Evolutionary conservation across 2,888 invertebrate species (phyloP).

Genomic region (Oscheius myriophilus): DNA sequence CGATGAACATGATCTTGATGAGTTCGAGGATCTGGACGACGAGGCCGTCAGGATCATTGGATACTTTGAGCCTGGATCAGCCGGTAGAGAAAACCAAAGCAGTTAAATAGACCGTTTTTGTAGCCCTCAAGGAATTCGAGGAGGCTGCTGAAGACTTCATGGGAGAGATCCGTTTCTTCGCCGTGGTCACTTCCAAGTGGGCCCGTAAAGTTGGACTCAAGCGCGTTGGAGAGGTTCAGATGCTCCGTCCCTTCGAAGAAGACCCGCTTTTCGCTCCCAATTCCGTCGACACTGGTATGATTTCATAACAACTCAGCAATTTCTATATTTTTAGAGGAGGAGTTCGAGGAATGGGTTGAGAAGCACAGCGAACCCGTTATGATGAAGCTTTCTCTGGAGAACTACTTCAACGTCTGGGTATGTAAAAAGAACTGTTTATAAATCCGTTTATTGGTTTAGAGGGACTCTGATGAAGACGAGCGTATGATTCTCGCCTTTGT

Average conservation of each 20-base stretch:
- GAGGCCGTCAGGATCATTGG: constrained; percentile 68
- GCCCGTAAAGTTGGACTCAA: constrained; percentile 69
- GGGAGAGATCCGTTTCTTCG: constrained; percentile 71
- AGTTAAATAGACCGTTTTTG: background rate
- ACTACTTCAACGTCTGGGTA: constrained; percentile 71
- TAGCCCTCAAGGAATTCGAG: constrained; percentile 70
- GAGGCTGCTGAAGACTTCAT: constrained; percentile 71
- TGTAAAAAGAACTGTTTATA: background rate
- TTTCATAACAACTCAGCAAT: background rate
- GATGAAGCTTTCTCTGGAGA: constrained; percentile 69
- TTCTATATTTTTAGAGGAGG: constrained; percentile 63
- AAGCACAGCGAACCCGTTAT: constrained; percentile 70
- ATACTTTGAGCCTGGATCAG: constrained; percentile 70
- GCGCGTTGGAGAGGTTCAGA: constrained; percentile 69
- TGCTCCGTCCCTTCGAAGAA: constrained; percentile 69
- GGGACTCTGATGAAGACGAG: constrained; percentile 70
- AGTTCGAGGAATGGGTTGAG: constrained; percentile 71
- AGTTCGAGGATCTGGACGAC: constrained; percentile 70
- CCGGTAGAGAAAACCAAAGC: no score
- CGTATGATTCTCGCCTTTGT: constrained; percentile 69
- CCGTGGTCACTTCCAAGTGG: constrained; percentile 70
- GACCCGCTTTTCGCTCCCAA: constrained; percentile 70
- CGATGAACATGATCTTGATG: constrained; percentile 70
- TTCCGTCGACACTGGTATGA: constrained; percentile 45
- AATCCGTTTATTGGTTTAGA: constrained; percentile 42